These are phyloP conservation scores for Brassicogethes aeneus DNA, from an alignment of 2,888 invertebrate genomes.

Conservation along the genomic window DNA sequence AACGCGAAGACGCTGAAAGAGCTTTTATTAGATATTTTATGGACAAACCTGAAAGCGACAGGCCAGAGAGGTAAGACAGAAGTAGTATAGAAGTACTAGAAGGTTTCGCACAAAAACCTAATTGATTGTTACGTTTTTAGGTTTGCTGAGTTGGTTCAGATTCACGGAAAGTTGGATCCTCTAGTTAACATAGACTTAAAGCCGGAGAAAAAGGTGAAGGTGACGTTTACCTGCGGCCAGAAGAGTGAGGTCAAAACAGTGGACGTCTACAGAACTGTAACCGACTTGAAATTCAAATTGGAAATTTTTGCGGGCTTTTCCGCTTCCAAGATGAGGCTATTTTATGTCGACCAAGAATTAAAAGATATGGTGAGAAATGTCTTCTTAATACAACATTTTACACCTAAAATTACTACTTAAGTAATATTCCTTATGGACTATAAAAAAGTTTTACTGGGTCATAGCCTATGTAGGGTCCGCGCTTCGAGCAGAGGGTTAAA, in stretches of 20 bases:
- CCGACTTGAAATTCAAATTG: constrained; percentile 70
- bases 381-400: no score
- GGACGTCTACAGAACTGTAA: constrained; percentile 72
- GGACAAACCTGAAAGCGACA: constrained; percentile 76
- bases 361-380: constrained; percentile 49
- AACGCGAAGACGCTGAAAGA: constrained; percentile 86
- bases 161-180: constrained; percentile 86
- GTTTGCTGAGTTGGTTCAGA: constrained; percentile 70
- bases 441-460: no score
- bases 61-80: constrained; percentile 59
- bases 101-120: neutral
- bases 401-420: no score
- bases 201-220: constrained; percentile 79
- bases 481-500: no score
- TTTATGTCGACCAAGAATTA: constrained; percentile 77
- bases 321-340: constrained; percentile 77
- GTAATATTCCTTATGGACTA: no score
- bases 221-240: constrained; percentile 72
- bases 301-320: constrained; percentile 76
- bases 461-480: no score
- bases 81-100: neutral
- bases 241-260: constrained; percentile 65
- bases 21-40: constrained; percentile 89
- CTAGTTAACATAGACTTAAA: constrained; percentile 80
- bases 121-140: constrained; percentile 41